Evolutionary conservation across 2,888 invertebrate species (phyloP).

Genomic region (Synergus itoensis): DNA sequence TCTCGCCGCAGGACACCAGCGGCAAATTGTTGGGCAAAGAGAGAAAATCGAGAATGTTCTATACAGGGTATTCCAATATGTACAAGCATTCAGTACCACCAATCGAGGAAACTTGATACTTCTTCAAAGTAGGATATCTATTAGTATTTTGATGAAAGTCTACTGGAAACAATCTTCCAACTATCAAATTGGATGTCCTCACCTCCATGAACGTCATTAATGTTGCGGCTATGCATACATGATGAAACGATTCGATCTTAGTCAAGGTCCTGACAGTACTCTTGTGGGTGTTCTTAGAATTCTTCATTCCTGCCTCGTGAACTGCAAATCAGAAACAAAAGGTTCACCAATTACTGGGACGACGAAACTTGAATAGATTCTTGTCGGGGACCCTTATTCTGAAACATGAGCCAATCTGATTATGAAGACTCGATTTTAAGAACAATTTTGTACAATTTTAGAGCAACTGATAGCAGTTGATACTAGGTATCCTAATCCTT

Average conservation of each 20-base stretch:
- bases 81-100: background rate
- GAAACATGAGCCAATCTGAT: background rate
- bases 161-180: too few relatives aligned
- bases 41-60: constrained; percentile 20
- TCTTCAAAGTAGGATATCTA: background rate
- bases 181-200: background rate
- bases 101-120: background rate
- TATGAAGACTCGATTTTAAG: background rate
- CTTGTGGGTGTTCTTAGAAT: background rate
- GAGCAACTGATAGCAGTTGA: background rate
- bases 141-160: too few relatives aligned
- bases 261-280: constrained; percentile 44
- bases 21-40: constrained; percentile 55
- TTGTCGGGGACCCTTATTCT: background rate
- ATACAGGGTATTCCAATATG: constrained; percentile 14
- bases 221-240: background rate
- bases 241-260: constrained; percentile 47
- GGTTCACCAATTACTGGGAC: background rate
- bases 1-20: constrained; percentile 59
- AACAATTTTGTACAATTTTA: background rate
- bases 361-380: background rate
- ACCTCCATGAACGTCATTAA: background rate
- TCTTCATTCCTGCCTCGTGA: constrained; percentile 14
- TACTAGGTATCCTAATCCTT: background rate
- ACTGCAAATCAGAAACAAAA: constrained; percentile 16